These are phyloP conservation scores for Corvus hawaiiensis DNA, from an alignment of 2,113 vertebrate species.

Conservation along the genomic window DNA sequence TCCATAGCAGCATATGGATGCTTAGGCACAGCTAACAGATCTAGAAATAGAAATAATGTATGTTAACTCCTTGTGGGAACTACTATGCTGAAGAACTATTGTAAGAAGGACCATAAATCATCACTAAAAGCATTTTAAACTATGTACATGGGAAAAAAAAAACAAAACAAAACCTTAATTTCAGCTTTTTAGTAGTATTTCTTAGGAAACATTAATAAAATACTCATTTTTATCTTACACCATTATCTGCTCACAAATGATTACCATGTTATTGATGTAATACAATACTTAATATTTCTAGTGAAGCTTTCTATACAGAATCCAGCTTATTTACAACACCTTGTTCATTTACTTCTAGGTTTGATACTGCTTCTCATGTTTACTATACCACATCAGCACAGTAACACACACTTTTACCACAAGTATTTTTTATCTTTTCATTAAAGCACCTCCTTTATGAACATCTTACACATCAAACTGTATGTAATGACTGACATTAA, in stretches of 20 bases:
- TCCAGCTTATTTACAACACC: background rate
- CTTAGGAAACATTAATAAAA: background rate
- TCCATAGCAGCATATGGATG: conserved; percentile 91
- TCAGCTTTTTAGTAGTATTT: background rate
- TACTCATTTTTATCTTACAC: background rate
- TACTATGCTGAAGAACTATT: background rate
- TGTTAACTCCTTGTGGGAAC: conserved; percentile 36
- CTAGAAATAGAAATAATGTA: conserved; percentile 73
- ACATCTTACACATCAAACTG: background rate
- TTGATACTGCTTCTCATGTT: background rate
- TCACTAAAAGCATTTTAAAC: background rate
- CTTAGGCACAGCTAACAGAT: conserved; percentile 90
- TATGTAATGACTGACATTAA: background rate
- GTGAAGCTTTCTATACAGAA: background rate
- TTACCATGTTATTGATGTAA: background rate
- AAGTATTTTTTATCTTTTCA: background rate
- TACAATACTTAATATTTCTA: background rate
- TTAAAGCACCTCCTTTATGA: background rate
- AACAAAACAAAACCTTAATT: background rate
- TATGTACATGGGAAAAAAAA: background rate
- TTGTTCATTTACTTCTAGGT: background rate
- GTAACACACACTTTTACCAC: background rate
- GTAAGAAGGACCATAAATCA: background rate
- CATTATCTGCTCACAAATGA: background rate
- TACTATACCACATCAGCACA: background rate